Evolutionary conservation across 1,140 invertebrate genomes (phyloP).

Genomic region (Oryctes rhinoceros): DNA sequence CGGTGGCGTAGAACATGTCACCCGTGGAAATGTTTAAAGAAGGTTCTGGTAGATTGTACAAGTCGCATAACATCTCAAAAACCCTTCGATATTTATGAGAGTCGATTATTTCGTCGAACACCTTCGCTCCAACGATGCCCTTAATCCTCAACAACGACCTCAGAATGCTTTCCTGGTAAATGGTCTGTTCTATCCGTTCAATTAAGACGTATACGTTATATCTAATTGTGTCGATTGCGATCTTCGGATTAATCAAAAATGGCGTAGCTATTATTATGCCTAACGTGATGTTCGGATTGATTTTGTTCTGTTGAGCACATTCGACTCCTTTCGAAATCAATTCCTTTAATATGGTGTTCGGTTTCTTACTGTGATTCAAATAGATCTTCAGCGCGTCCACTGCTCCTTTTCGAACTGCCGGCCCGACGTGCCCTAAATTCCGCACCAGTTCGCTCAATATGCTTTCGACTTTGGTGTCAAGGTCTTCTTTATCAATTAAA

Average conservation of each 20-base stretch:
- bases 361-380: constrained; percentile 58
- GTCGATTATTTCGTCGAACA: constrained; percentile 67
- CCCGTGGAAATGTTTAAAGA: constrained; percentile 12
- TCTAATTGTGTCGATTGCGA: constrained; percentile 44
- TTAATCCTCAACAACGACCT: constrained; percentile 73
- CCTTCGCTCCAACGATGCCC: constrained; percentile 69
- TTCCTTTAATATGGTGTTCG: constrained; percentile 67
- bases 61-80: constrained; percentile 73
- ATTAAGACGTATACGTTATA: constrained; percentile 67
- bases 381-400: constrained; percentile 47
- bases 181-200: constrained; percentile 71
- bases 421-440: constrained; percentile 78
- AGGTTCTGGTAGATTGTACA: constrained; percentile 63
- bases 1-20: constrained; percentile 31
- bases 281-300: constrained; percentile 69
- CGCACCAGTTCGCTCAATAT: constrained; percentile 73
- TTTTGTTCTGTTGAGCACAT: constrained; percentile 65
- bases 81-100: constrained; percentile 68
- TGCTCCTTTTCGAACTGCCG: constrained; percentile 75
- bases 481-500: constrained; percentile 66
- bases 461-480: constrained; percentile 68
- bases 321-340: constrained; percentile 73
- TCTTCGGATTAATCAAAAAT: constrained; percentile 63
- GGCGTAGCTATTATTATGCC: constrained; percentile 75
- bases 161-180: constrained; percentile 74